Evolutionary conservation across 2,113 vertebrate genomes (phyloP).

Genomic region (Osmerus eperlanus): DNA sequence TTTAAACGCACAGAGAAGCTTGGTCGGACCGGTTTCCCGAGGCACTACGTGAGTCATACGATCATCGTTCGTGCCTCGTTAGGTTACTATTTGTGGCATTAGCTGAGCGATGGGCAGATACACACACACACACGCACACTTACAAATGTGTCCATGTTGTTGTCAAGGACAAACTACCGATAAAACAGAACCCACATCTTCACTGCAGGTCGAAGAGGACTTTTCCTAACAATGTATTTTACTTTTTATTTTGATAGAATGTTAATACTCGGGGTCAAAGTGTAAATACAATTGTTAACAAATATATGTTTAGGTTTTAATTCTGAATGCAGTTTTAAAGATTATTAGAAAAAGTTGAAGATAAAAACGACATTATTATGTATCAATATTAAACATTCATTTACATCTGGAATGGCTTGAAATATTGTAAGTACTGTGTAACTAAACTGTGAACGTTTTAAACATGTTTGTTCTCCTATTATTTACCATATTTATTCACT

Average conservation of each 20-base stretch:
- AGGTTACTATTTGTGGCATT: too few relatives aligned
- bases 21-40: too few relatives aligned
- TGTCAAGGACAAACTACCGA: not conserved
- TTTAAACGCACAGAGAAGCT: not conserved
- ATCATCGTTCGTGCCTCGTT: too few relatives aligned
- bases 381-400: slow-evolving; percentile 62
- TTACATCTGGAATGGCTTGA: slow-evolving; percentile 66
- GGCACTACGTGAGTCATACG: too few relatives aligned
- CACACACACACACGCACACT: not conserved
- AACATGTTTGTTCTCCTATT: slow-evolving; percentile 40
- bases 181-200: not conserved
- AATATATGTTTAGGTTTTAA: slow-evolving; percentile 56
- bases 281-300: slow-evolving; percentile 58
- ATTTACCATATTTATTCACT: slow-evolving; percentile 50
- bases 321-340: slow-evolving; percentile 65
- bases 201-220: slow-evolving; percentile 9
- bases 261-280: slow-evolving; percentile 52
- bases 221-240: slow-evolving; percentile 42
- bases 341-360: slow-evolving; percentile 50
- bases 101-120: not conserved
- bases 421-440: slow-evolving; percentile 64
- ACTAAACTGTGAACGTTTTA: slow-evolving; percentile 59
- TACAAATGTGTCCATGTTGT: not conserved
- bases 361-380: slow-evolving; percentile 35
- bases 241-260: slow-evolving; percentile 67